Base-by-base conservation (phyloP, 2,113 vertebrate genomes). In the Grammomys surdaster region DNA sequence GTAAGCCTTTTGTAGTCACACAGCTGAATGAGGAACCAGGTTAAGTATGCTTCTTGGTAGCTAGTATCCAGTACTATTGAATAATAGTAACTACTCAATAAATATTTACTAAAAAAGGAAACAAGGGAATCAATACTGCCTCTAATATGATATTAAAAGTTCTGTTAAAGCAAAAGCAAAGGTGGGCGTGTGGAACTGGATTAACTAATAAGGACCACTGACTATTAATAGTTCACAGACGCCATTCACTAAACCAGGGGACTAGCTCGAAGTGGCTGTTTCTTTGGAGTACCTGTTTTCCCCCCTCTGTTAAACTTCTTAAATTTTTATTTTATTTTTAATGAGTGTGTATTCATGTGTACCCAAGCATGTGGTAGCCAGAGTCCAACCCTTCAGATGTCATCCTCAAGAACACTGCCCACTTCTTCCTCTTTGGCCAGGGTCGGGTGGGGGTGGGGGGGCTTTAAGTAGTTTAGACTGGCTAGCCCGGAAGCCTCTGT, bases 161-260 rank as follows among this genome's bases (percentile, higher is more conserved):
- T 8, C 78, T 80, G n/a, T 92, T 95, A 65, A 84, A 12, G 22
- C 46, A 90, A 89, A 95, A 95, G 20, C 58, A 90, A 70, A 82
- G 26, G 48, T 88, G n/a, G n/a, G 20, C 26, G 0, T 40, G 75
- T 58, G 19, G 8, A 60, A 88, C 28, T 69, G 72, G 67, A 63
- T 6, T 69, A 56, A 63, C 65, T 33, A 90, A 82, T 85, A 43
- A 90, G 89, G 36, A 69, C 69, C 26, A 10, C 24, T 63, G 31
- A 63, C 43, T 85, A 1, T 67, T 65, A 77, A 80, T 19, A 70
- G 22, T 51, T 95, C 58, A 46, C 70, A 87, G 48, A 84, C 65
- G 31, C 67, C 33, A 0, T 77, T 40, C 75, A 54, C 65, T 36
- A 33, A 94, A n/a, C 13, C 48, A 48, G 28, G 43, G 94, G 46